These are phyloP conservation scores for Muscicapa comitata DNA, from an alignment of 2,797 vertebrate species.

Conservation along the genomic window DNA sequence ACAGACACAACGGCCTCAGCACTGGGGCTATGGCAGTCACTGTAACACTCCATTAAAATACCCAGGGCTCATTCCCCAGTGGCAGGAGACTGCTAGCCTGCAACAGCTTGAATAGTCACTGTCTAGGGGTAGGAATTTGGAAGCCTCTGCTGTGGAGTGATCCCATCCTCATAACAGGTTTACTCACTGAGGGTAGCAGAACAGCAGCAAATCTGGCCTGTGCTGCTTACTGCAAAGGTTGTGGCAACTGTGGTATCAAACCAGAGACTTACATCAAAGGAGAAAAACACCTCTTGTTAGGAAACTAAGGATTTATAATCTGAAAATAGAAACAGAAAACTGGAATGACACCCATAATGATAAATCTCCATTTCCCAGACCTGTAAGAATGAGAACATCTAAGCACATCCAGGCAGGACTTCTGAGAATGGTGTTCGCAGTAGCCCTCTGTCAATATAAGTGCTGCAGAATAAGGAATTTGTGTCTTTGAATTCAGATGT, in stretches of 20 bases:
- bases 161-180: not conserved
- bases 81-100: not conserved
- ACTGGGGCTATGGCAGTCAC: rapidly evolving
- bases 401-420: not conserved
- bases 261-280: not conserved
- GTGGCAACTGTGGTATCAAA: not conserved
- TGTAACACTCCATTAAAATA: not conserved
- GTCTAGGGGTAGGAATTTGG: not conserved
- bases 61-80: not conserved
- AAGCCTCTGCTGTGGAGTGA: not conserved
- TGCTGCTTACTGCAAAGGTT: not conserved
- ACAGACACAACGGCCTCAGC: not conserved
- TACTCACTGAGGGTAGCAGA: not conserved
- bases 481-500: slow-evolving; percentile 34
- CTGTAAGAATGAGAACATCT: not conserved
- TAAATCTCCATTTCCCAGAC: not conserved
- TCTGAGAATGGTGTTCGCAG: not conserved
- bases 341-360: not conserved
- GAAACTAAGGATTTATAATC: not conserved
- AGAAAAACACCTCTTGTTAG: not conserved
- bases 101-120: not conserved
- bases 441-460: not conserved
- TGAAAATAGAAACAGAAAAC: not conserved
- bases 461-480: not conserved
- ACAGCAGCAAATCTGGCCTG: not conserved